Evolutionary conservation across 2,797 vertebrate genomes (phyloP).

Genomic region (Halcyon badia): DNA sequence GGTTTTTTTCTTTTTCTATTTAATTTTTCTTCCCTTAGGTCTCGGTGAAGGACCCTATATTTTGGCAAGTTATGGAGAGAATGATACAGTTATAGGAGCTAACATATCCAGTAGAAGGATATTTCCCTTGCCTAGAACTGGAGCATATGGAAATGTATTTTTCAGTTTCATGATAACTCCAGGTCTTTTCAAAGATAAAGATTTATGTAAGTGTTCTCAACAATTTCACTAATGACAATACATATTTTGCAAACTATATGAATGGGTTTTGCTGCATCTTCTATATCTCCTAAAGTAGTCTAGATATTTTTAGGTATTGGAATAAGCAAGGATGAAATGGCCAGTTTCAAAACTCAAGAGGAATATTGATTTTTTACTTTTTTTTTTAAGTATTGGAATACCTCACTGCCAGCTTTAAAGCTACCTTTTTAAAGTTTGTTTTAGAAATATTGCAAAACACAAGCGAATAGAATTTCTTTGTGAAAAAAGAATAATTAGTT

Average conservation of each 20-base stretch:
- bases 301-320: background rate
- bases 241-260: background rate
- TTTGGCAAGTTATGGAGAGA: slow-evolving; percentile 87
- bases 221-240: background rate
- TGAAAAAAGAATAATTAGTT: background rate
- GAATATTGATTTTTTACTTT: background rate
- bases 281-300: background rate
- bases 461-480: background rate
- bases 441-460: background rate
- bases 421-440: background rate
- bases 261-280: background rate
- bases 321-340: background rate
- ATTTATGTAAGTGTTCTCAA: slow-evolving; percentile 87
- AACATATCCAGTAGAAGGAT: slow-evolving; percentile 89
- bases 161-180: slow-evolving; percentile 97
- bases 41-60: slow-evolving; percentile 95
- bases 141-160: slow-evolving; percentile 81
- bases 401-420: background rate
- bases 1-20: background rate
- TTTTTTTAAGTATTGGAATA: background rate
- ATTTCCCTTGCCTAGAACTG: slow-evolving; percentile 88
- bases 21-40: slow-evolving; percentile 78
- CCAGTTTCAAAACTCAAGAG: background rate
- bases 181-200: slow-evolving; percentile 91
- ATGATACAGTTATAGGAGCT: slow-evolving; percentile 90